phyloP scores from a whole-genome alignment of 64 coral and sea anemone genomes.

The Montipora efflorescens region DNA sequence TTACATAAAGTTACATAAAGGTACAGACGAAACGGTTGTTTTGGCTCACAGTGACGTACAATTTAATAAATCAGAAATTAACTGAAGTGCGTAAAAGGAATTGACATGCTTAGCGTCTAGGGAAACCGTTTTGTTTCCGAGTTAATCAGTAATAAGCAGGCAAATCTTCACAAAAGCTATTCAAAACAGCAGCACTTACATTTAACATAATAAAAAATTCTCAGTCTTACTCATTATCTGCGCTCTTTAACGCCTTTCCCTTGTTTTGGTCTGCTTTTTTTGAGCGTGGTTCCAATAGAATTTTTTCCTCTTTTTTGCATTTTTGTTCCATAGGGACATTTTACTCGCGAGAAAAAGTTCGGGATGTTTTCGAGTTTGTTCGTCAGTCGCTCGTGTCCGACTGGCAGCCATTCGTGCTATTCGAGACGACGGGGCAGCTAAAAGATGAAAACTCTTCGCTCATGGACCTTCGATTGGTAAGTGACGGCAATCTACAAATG shows the following conservation, averaged over 20 bases:
- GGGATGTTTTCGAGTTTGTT: slow-evolving; percentile 83
- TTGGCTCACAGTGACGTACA: no score
- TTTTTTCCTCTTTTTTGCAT: background rate
- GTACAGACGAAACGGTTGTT: no score
- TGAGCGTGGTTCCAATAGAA: background rate
- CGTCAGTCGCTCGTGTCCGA: slow-evolving; percentile 85
- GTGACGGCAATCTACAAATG: background rate
- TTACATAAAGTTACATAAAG: background rate
- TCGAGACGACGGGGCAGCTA: slow-evolving; percentile 79
- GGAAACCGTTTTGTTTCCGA: no score
- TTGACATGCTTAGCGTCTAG: no score
- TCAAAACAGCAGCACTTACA: no score
- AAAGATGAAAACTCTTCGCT: slow-evolving; percentile 81
- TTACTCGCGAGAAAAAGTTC: slow-evolving; percentile 82
- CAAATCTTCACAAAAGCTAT: no score
- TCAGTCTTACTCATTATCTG: background rate
- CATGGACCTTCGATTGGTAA: slow-evolving; percentile 84
- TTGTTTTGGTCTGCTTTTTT: background rate
- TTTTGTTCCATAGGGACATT: slow-evolving; percentile 77
- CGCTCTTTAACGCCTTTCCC: background rate
- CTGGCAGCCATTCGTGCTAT: slow-evolving; percentile 91
- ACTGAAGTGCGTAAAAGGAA: no score
- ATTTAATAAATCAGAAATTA: no score
- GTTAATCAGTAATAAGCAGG: no score
- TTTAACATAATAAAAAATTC: no score